Evolutionary conservation across 2,113 vertebrate genomes (phyloP).

Genomic region (Heloderma charlesbogerti): DNA sequence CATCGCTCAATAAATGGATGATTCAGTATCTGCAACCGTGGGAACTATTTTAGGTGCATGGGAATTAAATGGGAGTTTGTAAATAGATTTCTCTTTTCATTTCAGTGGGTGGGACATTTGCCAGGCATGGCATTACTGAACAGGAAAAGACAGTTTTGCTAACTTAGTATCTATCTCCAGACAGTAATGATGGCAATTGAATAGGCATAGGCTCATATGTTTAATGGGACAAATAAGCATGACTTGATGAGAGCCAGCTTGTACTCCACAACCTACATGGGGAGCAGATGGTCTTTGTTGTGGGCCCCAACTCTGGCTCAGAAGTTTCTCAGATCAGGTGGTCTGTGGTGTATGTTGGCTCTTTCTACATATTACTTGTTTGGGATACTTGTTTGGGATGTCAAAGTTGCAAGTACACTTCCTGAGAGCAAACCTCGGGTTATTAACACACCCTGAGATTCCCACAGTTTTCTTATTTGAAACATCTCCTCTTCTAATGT

Average conservation of each 20-base stretch:
- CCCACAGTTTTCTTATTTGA: constrained; percentile 55
- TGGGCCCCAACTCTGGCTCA: not conserved
- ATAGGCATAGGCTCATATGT: not conserved
- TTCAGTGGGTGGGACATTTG: constrained; percentile 46
- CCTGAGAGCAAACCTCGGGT: constrained; percentile 54
- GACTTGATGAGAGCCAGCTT: constrained; percentile 1
- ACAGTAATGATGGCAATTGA: not conserved
- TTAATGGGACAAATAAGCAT: not conserved
- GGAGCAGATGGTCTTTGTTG: not conserved
- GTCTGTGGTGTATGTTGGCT: constrained; percentile 48
- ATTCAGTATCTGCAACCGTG: constrained; percentile 41
- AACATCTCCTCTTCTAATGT: not conserved
- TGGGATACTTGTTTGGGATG: constrained; percentile 55
- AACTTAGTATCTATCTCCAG: not conserved
- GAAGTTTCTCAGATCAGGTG: constrained; percentile 48
- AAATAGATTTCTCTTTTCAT: constrained; percentile 58
- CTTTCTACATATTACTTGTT: constrained; percentile 34
- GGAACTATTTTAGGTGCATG: constrained; percentile 70
- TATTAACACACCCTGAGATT: constrained; percentile 53
- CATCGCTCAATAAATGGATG: not conserved
- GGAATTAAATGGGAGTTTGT: constrained; percentile 47
- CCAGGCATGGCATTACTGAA: constrained; percentile 59
- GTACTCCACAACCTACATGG: constrained; percentile 23
- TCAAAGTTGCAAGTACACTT: constrained; percentile 38
- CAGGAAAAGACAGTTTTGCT: constrained; percentile 12